Conservation (phyloP, 2,113 vertebrate species). For the Dipodomys merriami region DNA sequence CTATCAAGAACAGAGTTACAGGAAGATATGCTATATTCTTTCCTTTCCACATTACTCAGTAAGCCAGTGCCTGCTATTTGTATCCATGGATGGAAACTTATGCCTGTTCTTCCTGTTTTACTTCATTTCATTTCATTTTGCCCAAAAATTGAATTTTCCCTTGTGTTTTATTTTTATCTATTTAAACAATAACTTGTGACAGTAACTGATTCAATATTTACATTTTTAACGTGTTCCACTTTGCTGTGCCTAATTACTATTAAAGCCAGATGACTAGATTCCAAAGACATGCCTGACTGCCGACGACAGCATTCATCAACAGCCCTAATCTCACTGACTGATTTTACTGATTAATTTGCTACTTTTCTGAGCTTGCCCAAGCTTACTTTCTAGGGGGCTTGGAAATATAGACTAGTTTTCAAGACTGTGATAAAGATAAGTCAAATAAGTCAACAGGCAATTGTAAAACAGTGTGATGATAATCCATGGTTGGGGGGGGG, state of each 20-base stretch:
- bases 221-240: not conserved
- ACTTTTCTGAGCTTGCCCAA: not conserved
- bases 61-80: not conserved
- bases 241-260: not conserved
- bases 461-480: not conserved
- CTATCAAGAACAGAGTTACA: not conserved
- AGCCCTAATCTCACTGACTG: not conserved
- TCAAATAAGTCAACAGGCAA: not conserved
- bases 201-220: conserved; percentile 16
- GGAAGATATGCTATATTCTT: not conserved
- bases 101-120: not conserved
- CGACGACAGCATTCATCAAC: not conserved
- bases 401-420: not conserved
- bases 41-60: not conserved
- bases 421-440: not conserved
- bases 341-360: not conserved
- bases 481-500: not conserved
- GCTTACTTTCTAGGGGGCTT: not conserved
- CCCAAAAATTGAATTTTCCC: not conserved
- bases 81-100: not conserved
- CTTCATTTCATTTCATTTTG: conserved; percentile 42
- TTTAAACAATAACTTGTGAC: not conserved
- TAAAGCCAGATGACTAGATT: not conserved
- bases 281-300: not conserved
- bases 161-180: not conserved